Base-by-base conservation (phyloP, 2,113 vertebrate species). In the Ascaphus truei region DNA sequence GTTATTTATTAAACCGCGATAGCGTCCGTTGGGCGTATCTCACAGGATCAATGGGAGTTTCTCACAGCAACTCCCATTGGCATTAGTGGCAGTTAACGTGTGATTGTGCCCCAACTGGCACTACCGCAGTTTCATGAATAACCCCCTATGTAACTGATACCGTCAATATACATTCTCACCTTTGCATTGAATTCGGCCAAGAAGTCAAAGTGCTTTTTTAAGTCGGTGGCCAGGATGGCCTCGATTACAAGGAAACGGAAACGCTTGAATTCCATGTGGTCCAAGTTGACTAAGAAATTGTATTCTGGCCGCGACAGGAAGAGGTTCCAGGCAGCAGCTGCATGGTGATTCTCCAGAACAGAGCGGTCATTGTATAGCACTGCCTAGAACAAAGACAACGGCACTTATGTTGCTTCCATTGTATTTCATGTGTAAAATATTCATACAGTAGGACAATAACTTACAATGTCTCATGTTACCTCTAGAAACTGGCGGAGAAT, bases 151-250 rank as follows among this genome's bases (percentile, higher is more conserved):
- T n/a, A n/a, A n/a, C n/a, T n/a, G n/a, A n/a, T n/a, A n/a, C n/a
- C n/a, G n/a, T n/a, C n/a, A n/a, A n/a, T n/a, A n/a, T n/a, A n/a
- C n/a, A 9, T 37, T 27, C 57, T 86, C 89, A 98, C 97, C 95
- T 99, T 99, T 73, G 95, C 88, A 7, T 98, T 99, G 79, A 99
- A 96, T 76, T 92, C 96, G 30, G 96, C 93, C 7, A 99, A 87
- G 5, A 99, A 99, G 82, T 99, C 97, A 43, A 99, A 99, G 84
- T 99, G 97, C 80, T 98, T 98, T 86, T 99, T 99, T 53, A 99
- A 87, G 77, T 99, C 97, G 1, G 97, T 99, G 73, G 97, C 97
- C 73, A 99, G 85, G 71, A 99, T 98, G 43, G 97, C 97, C 85
- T 99, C 97, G 2, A 98, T 99, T 74, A 99, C 96, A 23, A 99